Conservation (phyloP, 1,140 invertebrate genomes). For the Heterodera schachtii region DNA sequence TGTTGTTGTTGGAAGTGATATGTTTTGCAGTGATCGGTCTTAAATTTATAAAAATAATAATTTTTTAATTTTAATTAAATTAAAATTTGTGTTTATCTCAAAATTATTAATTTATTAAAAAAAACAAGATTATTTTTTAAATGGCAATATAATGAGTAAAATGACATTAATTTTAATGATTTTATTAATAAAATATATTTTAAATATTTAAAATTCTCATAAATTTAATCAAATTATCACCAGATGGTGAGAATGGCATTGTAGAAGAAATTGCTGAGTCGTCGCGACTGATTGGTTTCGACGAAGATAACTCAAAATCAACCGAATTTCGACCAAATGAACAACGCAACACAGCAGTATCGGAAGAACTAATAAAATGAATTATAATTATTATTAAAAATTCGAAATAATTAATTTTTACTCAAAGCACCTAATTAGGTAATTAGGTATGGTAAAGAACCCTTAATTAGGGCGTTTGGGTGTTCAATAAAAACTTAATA, state of each 20-base stretch:
- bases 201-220: no score
- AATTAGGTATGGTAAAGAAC: no score
- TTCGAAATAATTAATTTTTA: background rate
- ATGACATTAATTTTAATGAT: no score
- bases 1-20: background rate
- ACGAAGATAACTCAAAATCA: background rate
- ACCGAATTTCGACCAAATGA: background rate
- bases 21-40: slow-evolving; percentile 3
- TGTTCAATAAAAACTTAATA: no score
- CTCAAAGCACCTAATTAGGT: no score
- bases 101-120: background rate
- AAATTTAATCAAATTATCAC: no score
- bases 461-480: no score
- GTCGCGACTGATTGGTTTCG: slow-evolving; percentile 6
- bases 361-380: background rate
- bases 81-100: background rate
- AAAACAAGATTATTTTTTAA: no score
- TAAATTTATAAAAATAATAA: background rate
- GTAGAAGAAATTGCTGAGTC: slow-evolving; percentile 5
- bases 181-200: no score
- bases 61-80: background rate
- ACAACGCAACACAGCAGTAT: background rate
- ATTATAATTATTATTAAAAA: background rate
- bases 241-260: slow-evolving; percentile 16
- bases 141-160: no score